phyloP scores from a whole-genome alignment of 2,797 vertebrate genomes.

The Syncerus caffer region DNA sequence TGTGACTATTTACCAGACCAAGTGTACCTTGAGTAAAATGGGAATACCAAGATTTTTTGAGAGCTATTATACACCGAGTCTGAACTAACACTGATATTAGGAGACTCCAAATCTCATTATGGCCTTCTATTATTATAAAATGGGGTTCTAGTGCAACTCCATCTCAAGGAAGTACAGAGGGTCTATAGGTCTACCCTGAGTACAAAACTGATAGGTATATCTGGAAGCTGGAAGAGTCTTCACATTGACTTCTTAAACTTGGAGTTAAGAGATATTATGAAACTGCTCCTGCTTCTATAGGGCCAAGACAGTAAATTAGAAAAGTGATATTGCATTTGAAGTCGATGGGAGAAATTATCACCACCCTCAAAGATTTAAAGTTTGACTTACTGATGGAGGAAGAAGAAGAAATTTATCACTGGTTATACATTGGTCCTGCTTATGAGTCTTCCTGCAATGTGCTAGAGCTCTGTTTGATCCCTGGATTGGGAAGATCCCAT shows the following conservation, averaged over 20 bases:
- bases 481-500: neutral
- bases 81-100: neutral
- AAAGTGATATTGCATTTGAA: neutral
- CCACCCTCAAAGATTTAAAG: neutral
- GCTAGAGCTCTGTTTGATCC: neutral
- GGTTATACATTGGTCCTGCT: neutral
- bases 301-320: neutral
- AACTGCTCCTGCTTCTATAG: neutral
- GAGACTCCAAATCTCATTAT: neutral
- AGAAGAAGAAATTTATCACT: neutral
- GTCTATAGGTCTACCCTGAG: neutral
- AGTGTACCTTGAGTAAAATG: neutral
- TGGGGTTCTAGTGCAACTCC: neutral
- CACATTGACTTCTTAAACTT: neutral
- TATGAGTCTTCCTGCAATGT: neutral
- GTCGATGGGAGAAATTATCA: neutral
- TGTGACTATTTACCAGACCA: neutral
- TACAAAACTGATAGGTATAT: neutral
- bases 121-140: neutral
- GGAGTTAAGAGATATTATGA: neutral
- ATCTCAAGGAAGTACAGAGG: too few species aligned
- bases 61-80: neutral
- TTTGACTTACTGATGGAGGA: neutral
- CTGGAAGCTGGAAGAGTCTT: neutral
- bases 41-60: neutral